Conservation (phyloP, 2,888 invertebrate genomes). For the Adineta ricciae region DNA sequence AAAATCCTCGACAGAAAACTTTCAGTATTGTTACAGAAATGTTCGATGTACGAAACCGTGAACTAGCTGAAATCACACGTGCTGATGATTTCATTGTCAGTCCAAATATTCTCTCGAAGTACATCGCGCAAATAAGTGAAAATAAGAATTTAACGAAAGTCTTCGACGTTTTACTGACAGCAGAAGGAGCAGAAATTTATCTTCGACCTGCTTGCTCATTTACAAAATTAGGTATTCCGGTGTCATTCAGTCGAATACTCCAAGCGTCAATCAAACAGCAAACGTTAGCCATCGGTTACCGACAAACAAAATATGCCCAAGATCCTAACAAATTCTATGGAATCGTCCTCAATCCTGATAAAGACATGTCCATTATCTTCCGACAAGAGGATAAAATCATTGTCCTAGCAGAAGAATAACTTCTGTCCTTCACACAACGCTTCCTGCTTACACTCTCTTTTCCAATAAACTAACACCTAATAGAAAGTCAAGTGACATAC, state of each 20-base stretch:
- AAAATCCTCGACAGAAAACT: not conserved
- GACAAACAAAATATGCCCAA: constrained; percentile 1
- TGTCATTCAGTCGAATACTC: not conserved
- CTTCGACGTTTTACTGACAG: not conserved
- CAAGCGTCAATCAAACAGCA: not conserved
- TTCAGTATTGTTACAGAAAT: constrained; percentile 14
- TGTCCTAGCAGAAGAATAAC: not conserved
- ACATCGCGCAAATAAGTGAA: not conserved
- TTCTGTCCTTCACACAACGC: too few species aligned
- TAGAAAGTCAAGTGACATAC: too few species aligned
- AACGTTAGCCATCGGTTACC: not conserved
- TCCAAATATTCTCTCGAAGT: not conserved
- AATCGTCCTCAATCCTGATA: not conserved
- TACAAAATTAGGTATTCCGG: not conserved
- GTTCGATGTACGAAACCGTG: constrained; percentile 12
- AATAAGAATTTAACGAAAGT: constrained; percentile 15
- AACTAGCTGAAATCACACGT: constrained; percentile 6
- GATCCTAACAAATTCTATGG: constrained; percentile 1
- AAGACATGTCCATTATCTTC: not conserved
- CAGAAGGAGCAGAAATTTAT: not conserved
- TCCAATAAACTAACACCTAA: too few species aligned
- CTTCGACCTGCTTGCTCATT: not conserved
- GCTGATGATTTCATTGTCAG: constrained; percentile 12
- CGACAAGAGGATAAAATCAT: not conserved
- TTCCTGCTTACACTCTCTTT: too few species aligned